phyloP scores from a whole-genome alignment of 2,113 vertebrate genomes.

The Nicator chloris region DNA sequence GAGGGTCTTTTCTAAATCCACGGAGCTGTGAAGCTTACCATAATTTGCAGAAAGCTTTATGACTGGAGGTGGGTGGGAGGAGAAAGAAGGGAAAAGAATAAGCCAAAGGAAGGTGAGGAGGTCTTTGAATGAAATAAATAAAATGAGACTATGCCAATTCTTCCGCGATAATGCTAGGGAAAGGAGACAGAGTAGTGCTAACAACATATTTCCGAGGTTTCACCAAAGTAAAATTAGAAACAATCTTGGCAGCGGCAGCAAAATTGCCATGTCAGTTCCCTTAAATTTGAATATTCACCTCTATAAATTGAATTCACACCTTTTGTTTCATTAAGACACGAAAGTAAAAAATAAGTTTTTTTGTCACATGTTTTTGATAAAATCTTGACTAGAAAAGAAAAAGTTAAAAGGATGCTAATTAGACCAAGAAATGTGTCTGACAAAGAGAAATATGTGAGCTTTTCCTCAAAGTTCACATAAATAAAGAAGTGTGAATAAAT shows the following conservation, averaged over 20 bases:
- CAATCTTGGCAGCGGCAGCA: not conserved
- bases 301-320: not conserved
- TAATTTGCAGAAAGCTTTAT: conserved; percentile 47
- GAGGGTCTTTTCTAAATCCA: not conserved
- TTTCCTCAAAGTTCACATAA: not conserved
- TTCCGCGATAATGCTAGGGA: not conserved
- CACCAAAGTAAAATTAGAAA: not conserved
- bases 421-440: not conserved
- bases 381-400: not conserved
- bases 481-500: not conserved
- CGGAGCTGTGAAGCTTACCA: conserved; percentile 30
- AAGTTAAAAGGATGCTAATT: not conserved
- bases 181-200: not conserved
- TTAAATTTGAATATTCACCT: not conserved
- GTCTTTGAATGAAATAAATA: not conserved
- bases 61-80: not conserved
- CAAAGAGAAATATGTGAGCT: not conserved
- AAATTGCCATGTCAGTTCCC: not conserved
- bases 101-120: not conserved
- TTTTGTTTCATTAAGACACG: not conserved
- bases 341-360: not conserved
- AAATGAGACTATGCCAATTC: not conserved
- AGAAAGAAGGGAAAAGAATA: not conserved
- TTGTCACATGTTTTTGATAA: not conserved
- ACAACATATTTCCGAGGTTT: not conserved